Conservation (phyloP, 2,888 invertebrate species). For the Coremacera marginata region DNA sequence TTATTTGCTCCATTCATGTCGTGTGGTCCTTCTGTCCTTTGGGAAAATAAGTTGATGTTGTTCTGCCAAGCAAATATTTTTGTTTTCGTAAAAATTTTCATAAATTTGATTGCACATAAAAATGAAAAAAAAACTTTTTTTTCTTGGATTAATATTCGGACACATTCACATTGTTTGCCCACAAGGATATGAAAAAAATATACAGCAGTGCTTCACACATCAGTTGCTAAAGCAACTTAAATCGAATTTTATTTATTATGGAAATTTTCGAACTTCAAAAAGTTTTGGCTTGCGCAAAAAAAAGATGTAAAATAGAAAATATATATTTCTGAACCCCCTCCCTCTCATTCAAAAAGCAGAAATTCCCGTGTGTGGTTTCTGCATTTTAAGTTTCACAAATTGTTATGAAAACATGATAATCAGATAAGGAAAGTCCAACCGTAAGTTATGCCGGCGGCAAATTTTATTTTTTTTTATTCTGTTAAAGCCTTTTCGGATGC, state of each 20-base stretch:
- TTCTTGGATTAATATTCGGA: neutral
- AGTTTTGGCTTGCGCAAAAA: neutral
- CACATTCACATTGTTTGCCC: neutral
- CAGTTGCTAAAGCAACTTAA: neutral
- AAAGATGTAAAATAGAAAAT: neutral
- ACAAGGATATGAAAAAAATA: neutral
- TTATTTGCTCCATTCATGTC: constrained; percentile 35
- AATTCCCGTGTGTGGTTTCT: neutral
- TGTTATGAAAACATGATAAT: neutral
- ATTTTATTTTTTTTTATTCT: no score
- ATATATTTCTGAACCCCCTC: neutral
- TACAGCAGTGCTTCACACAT: constrained; percentile 8
- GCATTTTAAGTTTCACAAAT: neutral
- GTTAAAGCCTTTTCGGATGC: no score
- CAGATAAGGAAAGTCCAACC: neutral
- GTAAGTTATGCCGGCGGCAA: no score
- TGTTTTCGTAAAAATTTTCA: constrained; percentile 1
- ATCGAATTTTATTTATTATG: constrained; percentile 30
- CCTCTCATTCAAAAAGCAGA: neutral
- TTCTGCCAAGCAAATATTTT: constrained; percentile 26
- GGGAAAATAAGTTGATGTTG: constrained; percentile 12
- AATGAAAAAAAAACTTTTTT: neutral
- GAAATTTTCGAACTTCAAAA: constrained; percentile 7
- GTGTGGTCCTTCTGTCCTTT: constrained; percentile 21
- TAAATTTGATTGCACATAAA: constrained; percentile 26